These are phyloP conservation scores for Henicopernis longicauda DNA, from an alignment of 2,113 vertebrate species.

Conservation along the genomic window DNA sequence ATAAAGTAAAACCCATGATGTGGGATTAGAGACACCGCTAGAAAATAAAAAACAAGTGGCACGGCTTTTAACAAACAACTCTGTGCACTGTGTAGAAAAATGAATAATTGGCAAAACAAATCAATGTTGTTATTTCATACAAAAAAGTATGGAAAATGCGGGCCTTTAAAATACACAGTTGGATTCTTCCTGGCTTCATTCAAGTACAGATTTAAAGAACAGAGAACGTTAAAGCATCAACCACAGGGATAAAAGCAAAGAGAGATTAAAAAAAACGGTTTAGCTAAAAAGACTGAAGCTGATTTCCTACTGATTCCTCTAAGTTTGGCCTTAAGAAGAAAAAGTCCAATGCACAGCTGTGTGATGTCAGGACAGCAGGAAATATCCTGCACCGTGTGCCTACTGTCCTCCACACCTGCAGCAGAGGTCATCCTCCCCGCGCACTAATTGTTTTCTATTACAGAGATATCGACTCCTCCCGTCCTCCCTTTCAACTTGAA, in stretches of 20 bases:
- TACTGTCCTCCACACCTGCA: neutral
- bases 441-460: neutral
- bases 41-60: slow-evolving; percentile 47
- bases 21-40: neutral
- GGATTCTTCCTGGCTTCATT: neutral
- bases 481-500: neutral
- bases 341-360: neutral
- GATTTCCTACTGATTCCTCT: neutral
- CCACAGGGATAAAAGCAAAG: neutral
- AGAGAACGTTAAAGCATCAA: slow-evolving; percentile 4
- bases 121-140: slow-evolving; percentile 19
- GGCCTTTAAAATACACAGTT: slow-evolving; percentile 17
- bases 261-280: neutral
- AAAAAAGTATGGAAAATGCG: neutral
- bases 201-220: neutral
- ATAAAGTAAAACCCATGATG: slow-evolving; percentile 1
- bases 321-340: neutral
- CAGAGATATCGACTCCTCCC: neutral
- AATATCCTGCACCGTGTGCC: neutral
- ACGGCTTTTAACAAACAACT: slow-evolving; percentile 24
- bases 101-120: slow-evolving; percentile 40
- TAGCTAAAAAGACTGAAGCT: neutral
- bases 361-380: neutral
- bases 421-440: neutral
- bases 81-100: neutral